Conservation (phyloP, 1,140 invertebrate species). For the Neodiprion lecontei region DNA sequence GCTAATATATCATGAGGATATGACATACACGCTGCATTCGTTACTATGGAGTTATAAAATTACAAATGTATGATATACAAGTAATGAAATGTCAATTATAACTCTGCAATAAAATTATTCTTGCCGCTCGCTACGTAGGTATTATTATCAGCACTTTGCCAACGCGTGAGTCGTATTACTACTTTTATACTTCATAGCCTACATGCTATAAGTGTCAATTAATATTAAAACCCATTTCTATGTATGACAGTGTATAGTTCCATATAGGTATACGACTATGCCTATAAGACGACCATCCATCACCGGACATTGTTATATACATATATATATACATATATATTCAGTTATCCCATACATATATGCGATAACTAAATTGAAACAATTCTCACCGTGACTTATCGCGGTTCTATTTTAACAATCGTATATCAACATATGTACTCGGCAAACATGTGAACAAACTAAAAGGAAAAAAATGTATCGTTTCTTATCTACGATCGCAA, state of each 20-base stretch:
- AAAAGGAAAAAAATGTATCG: neutral
- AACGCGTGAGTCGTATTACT: too few species aligned
- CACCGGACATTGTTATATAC: neutral
- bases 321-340: neutral
- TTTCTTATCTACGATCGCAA: neutral
- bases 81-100: too few species aligned
- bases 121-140: too few species aligned
- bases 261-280: neutral
- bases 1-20: too few species aligned
- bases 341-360: neutral
- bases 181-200: too few species aligned
- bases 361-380: neutral
- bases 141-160: too few species aligned
- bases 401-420: neutral
- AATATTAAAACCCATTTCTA: too few species aligned
- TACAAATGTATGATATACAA: too few species aligned
- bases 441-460: neutral
- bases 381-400: neutral
- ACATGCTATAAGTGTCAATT: too few species aligned
- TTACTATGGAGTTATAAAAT: too few species aligned
- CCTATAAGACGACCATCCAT: neutral
- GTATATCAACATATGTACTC: neutral
- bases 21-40: too few species aligned
- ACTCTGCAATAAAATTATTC: too few species aligned
- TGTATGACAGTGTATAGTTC: neutral